These are phyloP conservation scores for Gnatocerus cornutus DNA, from an alignment of 2,888 invertebrate genomes.

Conservation along the genomic window DNA sequence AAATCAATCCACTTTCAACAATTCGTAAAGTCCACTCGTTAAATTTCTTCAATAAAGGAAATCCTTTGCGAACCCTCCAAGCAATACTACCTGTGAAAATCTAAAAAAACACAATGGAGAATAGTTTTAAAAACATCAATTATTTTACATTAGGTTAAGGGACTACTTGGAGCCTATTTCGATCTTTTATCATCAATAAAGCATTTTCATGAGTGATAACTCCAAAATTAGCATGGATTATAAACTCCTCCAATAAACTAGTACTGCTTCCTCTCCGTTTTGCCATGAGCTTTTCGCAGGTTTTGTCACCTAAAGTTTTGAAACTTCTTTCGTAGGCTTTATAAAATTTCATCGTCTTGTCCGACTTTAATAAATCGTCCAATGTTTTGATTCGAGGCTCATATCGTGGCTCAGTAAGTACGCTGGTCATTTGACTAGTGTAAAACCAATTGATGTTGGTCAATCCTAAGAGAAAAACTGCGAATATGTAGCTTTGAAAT, in stretches of 20 bases:
- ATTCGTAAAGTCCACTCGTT: not conserved
- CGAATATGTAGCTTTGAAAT: too few species aligned
- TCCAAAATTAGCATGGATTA: not conserved
- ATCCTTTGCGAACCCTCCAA: slow-evolving; percentile 5
- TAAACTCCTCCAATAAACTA: not conserved
- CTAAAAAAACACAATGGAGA: not conserved
- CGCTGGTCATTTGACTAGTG: too few species aligned
- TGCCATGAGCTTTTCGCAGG: not conserved
- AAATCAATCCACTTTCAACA: slow-evolving; percentile 6
- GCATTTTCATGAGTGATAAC: too few species aligned
- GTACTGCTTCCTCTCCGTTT: not conserved
- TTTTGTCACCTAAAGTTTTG: not conserved
- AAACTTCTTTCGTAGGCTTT: not conserved
- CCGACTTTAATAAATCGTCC: not conserved
- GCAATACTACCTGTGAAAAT: not conserved
- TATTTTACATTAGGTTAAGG: too few species aligned
- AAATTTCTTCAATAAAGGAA: slow-evolving; percentile 2
- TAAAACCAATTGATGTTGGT: too few species aligned
- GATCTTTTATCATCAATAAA: too few species aligned
- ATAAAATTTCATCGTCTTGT: not conserved
- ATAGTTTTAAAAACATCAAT: too few species aligned
- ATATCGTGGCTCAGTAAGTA: too few species aligned
- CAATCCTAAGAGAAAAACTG: too few species aligned
- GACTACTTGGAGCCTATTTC: too few species aligned
- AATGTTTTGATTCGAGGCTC: too few species aligned